Conservation (phyloP, 2,797 vertebrate species). For the Echiichthys vipera region DNA sequence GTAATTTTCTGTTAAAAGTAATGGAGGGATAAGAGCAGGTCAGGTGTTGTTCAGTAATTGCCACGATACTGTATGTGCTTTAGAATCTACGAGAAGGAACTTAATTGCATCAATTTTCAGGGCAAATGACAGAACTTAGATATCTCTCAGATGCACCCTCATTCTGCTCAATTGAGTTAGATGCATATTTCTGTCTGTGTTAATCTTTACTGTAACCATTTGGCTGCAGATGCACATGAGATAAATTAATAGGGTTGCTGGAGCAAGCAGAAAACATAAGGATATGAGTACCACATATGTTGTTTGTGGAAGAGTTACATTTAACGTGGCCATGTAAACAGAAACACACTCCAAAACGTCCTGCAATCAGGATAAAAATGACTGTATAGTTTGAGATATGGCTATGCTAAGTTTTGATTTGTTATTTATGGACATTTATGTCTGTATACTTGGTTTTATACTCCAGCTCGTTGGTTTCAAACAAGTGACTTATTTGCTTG, state of each 20-base stretch:
- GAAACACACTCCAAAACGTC: neutral
- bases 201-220: neutral
- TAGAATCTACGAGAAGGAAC: slow-evolving; percentile 3
- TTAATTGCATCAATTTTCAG: slow-evolving; percentile 37
- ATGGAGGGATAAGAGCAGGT: slow-evolving; percentile 10
- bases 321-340: neutral
- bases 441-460: neutral
- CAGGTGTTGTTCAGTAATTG: slow-evolving; percentile 30
- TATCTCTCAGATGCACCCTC: neutral
- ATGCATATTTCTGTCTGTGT: neutral
- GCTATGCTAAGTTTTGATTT: neutral
- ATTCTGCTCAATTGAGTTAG: neutral
- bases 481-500: neutral
- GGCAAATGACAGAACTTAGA: neutral
- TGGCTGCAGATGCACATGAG: neutral
- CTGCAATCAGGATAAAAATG: neutral
- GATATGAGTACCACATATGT: neutral
- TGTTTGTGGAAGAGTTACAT: neutral
- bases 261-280: neutral
- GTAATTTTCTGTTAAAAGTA: slow-evolving; percentile 8
- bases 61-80: neutral
- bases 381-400: neutral
- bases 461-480: neutral
- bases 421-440: neutral
- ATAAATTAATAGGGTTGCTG: neutral